phyloP scores from a whole-genome alignment of 1,140 invertebrate species.

The Leptopilina boulardi region DNA sequence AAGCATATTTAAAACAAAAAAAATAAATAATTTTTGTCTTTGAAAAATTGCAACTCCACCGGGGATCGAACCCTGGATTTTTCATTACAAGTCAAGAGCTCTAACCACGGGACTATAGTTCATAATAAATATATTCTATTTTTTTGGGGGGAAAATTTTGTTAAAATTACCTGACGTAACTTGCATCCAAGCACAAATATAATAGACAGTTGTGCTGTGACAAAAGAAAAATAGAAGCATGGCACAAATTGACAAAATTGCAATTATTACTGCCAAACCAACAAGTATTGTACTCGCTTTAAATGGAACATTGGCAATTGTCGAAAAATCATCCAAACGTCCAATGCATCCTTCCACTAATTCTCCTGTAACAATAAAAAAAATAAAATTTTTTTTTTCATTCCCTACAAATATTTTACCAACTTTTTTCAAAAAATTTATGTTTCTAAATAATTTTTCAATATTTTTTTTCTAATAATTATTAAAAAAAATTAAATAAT shows the following conservation, averaged over 20 bases:
- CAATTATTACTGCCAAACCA: slow-evolving; percentile 89
- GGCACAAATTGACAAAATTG: slow-evolving; percentile 89
- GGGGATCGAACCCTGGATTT: too few relatives aligned
- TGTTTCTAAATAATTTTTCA: not conserved
- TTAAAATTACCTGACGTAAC: slow-evolving; percentile 90
- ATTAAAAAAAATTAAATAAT: too few relatives aligned
- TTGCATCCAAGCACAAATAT: slow-evolving; percentile 95
- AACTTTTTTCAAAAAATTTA: too few relatives aligned
- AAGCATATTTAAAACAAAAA: too few relatives aligned
- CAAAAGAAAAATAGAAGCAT: slow-evolving; percentile 97
- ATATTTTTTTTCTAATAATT: slow-evolving; percentile 10
- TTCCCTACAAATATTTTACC: not conserved
- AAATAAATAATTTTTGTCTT: too few relatives aligned
- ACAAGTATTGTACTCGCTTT: slow-evolving; percentile 91
- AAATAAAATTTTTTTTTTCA: slow-evolving; percentile 3
- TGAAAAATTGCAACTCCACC: too few relatives aligned
- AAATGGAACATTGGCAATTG: slow-evolving; percentile 88
- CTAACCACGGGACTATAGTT: too few relatives aligned
- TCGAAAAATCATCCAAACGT: slow-evolving; percentile 88
- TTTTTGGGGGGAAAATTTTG: slow-evolving; percentile 32
- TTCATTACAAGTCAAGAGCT: too few relatives aligned
- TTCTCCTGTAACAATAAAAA: slow-evolving; percentile 74
- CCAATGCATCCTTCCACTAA: slow-evolving; percentile 87
- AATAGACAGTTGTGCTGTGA: slow-evolving; percentile 94
- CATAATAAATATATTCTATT: too few relatives aligned